phyloP scores from a whole-genome alignment of 2,888 invertebrate genomes.

The Zele albiditarsus region DNA sequence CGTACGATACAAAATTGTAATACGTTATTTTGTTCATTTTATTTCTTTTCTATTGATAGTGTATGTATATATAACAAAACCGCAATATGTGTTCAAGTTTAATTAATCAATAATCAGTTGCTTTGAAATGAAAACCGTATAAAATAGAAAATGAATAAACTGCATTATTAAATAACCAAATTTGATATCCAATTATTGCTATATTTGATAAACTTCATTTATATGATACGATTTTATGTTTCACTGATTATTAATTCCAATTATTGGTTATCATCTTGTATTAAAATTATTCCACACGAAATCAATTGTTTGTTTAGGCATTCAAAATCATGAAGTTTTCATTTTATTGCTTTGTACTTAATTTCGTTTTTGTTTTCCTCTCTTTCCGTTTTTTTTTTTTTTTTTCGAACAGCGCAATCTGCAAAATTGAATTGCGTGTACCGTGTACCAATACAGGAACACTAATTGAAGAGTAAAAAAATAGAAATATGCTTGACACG shows the following conservation, averaged over 20 bases:
- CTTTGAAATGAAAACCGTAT: neutral
- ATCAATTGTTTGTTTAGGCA: neutral
- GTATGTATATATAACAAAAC: neutral
- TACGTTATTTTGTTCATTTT: constrained; percentile 57
- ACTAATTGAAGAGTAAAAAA: neutral
- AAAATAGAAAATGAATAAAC: neutral
- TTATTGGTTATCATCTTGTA: neutral
- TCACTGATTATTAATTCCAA: neutral
- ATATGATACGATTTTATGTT: constrained; percentile 5
- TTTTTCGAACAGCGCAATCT: neutral
- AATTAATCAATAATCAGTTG: neutral
- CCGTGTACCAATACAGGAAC: neutral
- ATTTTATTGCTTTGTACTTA: constrained; percentile 46
- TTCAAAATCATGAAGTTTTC: constrained; percentile 23
- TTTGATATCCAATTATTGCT: constrained; percentile 9
- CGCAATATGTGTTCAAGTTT: neutral
- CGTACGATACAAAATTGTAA: constrained; percentile 63
- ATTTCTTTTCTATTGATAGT: constrained; percentile 37
- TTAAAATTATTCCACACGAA: neutral
- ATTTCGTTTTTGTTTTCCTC: neutral
- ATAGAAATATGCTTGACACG: constrained; percentile 53
- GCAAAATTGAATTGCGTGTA: neutral
- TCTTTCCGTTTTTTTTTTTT: neutral
- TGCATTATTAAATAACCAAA: neutral
- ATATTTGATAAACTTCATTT: neutral